A percentile compares a stretch with the other conserved stretches of the same genome.
These are phyloP conservation scores for Addax nasomaculatus DNA, from an alignment of 2,113 vertebrate genomes.

Conservation along the genomic window DNA sequence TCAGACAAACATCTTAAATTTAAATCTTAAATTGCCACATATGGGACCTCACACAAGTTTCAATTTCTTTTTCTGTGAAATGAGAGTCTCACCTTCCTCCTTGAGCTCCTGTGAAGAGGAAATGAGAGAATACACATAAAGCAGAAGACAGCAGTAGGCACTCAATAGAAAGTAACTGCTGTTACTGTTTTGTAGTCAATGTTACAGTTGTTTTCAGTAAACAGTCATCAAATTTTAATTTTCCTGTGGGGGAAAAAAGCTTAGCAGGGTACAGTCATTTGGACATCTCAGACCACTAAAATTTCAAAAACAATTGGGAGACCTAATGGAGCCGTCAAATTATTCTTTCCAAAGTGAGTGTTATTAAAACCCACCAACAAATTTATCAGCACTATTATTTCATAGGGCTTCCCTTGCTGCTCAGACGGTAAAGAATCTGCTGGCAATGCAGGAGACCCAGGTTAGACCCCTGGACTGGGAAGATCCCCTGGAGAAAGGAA, in stretches of 20 bases:
- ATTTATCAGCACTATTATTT: not conserved
- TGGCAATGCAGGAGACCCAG: not conserved
- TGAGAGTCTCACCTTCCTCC: not conserved
- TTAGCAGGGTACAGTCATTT: not conserved
- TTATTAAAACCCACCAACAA: constrained; percentile 18
- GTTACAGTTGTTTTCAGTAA: not conserved
- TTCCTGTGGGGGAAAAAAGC: not conserved
- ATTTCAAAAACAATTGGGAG: not conserved
- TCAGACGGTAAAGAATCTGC: not conserved
- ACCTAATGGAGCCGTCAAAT: not conserved
- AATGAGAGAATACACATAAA: not conserved
- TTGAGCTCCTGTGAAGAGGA: not conserved
- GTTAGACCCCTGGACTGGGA: not conserved
- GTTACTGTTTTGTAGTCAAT: not conserved
- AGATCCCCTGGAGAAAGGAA: not conserved
- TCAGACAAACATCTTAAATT: not conserved
- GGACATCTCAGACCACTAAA: not conserved
- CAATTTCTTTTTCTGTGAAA: not conserved
- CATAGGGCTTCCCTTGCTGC: not conserved
- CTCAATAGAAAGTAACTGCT: not conserved
- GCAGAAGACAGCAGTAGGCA: not conserved
- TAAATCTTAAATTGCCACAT: not conserved
- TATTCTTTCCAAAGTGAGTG: not conserved
- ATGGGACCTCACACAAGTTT: not conserved
- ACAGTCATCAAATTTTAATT: not conserved